These are phyloP conservation scores for Micrastur ruficollis DNA, from an alignment of 2,797 vertebrate species.

Conservation along the genomic window DNA sequence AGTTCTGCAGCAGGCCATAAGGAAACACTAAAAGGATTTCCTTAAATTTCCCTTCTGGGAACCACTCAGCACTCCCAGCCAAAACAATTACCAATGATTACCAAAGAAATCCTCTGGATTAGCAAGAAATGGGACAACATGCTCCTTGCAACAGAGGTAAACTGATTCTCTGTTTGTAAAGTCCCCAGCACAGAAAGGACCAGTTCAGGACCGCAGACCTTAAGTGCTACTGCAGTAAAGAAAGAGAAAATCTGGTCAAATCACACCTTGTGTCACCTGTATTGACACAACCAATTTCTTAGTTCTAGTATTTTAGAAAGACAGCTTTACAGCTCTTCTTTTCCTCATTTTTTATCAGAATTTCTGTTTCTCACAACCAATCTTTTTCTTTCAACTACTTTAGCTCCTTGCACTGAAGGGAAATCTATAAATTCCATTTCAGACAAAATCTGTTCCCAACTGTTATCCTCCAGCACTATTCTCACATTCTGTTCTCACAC, in stretches of 20 bases:
- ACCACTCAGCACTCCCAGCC: not conserved
- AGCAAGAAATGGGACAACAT: not conserved
- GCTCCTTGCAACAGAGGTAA: not conserved
- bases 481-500: slow-evolving; percentile 53
- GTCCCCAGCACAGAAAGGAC: not conserved
- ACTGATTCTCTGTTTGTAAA: not conserved
- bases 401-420: not conserved
- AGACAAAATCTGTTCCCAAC: slow-evolving; percentile 1
- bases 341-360: not conserved
- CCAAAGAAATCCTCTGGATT: not conserved
- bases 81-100: not conserved
- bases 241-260: not conserved
- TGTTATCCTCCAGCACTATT: slow-evolving; percentile 28
- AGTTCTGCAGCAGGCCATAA: not conserved
- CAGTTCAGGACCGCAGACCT: not conserved
- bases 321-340: not conserved
- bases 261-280: not conserved
- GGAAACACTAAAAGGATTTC: not conserved
- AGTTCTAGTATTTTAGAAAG: not conserved
- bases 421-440: slow-evolving; percentile 58
- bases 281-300: not conserved
- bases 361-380: not conserved
- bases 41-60: not conserved
- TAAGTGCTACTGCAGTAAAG: not conserved
- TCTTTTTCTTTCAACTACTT: slow-evolving; percentile 17